These are phyloP conservation scores for Euzophera pinguis DNA, from an alignment of 2,888 invertebrate species.

Conservation along the genomic window DNA sequence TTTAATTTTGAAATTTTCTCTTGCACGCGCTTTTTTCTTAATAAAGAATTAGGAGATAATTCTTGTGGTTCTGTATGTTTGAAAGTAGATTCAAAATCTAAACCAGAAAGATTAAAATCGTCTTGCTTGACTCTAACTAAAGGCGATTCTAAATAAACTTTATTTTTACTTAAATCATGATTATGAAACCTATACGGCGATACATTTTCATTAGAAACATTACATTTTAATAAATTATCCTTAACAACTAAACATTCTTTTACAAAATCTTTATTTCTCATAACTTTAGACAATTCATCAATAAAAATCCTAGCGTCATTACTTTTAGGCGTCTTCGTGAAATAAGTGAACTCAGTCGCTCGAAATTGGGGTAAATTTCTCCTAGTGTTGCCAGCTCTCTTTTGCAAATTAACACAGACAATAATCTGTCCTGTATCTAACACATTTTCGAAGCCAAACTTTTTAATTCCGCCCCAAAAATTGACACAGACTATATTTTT, in stretches of 20 bases:
- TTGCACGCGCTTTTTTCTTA: constrained; percentile 49
- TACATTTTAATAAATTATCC: constrained; percentile 42
- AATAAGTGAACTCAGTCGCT: constrained; percentile 81
- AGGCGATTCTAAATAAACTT: constrained; percentile 55
- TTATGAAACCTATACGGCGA: constrained; percentile 56
- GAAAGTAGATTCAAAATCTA: constrained; percentile 71
- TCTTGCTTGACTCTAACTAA: constrained; percentile 31
- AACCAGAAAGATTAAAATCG: constrained; percentile 55
- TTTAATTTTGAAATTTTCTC: constrained; percentile 72
- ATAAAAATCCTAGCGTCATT: constrained; percentile 64
- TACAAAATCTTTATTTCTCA: not conserved
- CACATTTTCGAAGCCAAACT: constrained; percentile 75
- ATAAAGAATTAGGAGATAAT: constrained; percentile 42
- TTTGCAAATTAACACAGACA: constrained; percentile 82
- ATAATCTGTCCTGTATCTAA: constrained; percentile 79
- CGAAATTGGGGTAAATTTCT: constrained; percentile 78
- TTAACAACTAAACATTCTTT: constrained; percentile 50
- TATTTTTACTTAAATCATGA: constrained; percentile 47
- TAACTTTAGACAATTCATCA: constrained; percentile 52
- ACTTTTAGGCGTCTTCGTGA: constrained; percentile 82
- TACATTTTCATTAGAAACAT: constrained; percentile 44
- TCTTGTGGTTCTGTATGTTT: constrained; percentile 49
- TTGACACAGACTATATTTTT: constrained; percentile 75
- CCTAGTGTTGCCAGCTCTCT: constrained; percentile 71
- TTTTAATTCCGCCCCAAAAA: constrained; percentile 77